phyloP scores from a whole-genome alignment of 2,113 vertebrate species.

The Otocyon megalotis region DNA sequence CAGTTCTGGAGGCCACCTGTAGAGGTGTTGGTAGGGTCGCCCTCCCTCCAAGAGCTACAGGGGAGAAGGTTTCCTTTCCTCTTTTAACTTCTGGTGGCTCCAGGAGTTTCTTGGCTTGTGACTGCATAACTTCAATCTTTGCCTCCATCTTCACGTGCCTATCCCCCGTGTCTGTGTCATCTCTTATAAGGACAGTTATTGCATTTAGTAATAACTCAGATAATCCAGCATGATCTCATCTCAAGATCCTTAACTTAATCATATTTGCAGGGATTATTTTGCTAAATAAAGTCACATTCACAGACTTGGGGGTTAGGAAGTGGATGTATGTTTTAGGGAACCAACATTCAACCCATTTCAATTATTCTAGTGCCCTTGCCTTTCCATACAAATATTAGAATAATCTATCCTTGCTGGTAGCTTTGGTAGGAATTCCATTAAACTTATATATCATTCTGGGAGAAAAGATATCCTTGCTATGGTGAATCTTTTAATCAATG shows the following conservation, averaged over 20 bases:
- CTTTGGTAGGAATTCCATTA: not conserved
- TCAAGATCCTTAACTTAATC: not conserved
- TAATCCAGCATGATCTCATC: not conserved
- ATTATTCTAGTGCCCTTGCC: not conserved
- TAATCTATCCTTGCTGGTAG: not conserved
- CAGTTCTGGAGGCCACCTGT: not conserved
- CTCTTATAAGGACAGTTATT: not conserved
- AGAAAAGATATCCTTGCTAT: not conserved
- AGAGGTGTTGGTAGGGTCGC: not conserved
- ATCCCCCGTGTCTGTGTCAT: not conserved
- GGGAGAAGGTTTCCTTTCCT: not conserved
- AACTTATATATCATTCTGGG: not conserved
- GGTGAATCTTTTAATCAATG: not conserved
- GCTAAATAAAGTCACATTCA: not conserved
- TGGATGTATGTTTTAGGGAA: not conserved
- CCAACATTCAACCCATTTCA: constrained; percentile 22
- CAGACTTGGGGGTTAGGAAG: not conserved
- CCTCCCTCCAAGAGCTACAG: not conserved
- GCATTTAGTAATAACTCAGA: not conserved
- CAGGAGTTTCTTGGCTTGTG: not conserved
- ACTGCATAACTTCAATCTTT: not conserved
- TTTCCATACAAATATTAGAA: constrained; percentile 15
- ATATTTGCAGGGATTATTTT: constrained; percentile 23
- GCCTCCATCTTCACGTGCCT: not conserved
- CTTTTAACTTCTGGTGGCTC: not conserved